Conservation (phyloP, 2,113 vertebrate species). For the Galbula dea region DNA sequence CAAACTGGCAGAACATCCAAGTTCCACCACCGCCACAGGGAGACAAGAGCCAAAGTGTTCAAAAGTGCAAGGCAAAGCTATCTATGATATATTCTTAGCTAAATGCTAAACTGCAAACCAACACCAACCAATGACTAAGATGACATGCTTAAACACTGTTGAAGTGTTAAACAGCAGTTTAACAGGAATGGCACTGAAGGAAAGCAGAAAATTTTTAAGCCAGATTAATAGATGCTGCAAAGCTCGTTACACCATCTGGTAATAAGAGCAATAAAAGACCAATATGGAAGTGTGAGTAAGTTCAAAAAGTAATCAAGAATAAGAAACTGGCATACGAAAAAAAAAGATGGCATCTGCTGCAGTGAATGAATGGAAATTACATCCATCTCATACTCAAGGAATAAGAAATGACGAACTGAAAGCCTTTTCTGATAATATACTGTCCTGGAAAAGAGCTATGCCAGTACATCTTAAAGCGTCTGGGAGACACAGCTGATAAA, state of each 20-base stretch:
- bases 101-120: neutral
- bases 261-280: slow-evolving; percentile 25
- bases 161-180: neutral
- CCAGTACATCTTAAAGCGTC: neutral
- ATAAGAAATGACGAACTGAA: neutral
- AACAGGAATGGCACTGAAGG: neutral
- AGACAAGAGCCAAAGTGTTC: accelerated
- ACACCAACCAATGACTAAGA: neutral
- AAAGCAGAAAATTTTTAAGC: neutral
- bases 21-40: neutral
- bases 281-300: neutral
- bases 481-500: neutral
- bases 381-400: neutral
- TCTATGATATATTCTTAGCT: neutral
- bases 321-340: neutral
- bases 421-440: neutral
- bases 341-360: neutral
- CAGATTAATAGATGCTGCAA: neutral
- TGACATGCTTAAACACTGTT: neutral
- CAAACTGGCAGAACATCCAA: neutral
- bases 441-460: neutral
- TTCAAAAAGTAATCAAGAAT: slow-evolving; percentile 20
- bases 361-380: neutral
- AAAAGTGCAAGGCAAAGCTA: neutral
- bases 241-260: slow-evolving; percentile 18